These are phyloP conservation scores for Eolophus roseicapilla DNA, from an alignment of 2,113 vertebrate genomes.

Conservation along the genomic window DNA sequence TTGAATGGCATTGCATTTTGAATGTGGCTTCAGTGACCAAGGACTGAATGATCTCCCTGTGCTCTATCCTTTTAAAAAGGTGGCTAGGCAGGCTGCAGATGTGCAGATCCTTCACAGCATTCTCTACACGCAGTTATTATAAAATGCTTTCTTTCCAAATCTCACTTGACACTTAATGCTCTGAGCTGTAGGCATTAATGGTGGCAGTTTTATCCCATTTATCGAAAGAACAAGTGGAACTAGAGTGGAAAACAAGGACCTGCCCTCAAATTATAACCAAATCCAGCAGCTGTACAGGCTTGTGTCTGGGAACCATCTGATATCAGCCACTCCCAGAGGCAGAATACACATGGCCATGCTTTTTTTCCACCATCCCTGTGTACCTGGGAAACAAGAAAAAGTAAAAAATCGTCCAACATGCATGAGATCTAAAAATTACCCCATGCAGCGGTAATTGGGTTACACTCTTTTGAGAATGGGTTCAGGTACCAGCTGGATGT, in stretches of 20 bases:
- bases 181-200: not conserved
- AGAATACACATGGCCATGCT: not conserved
- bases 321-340: not conserved
- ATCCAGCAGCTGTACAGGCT: not conserved
- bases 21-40: fast-evolving
- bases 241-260: not conserved
- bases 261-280: not conserved
- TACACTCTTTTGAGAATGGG: not conserved
- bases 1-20: not conserved
- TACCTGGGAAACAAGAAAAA: not conserved
- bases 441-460: not conserved
- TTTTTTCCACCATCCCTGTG: no score
- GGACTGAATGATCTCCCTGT: not conserved
- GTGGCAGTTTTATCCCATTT: not conserved
- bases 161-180: not conserved
- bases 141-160: not conserved
- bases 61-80: not conserved
- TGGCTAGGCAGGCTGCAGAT: not conserved
- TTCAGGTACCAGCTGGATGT: not conserved
- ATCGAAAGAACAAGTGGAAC: not conserved
- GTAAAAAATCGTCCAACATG: fast-evolving
- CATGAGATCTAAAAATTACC: not conserved
- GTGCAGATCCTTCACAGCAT: not conserved
- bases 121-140: not conserved
- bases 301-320: not conserved